These are phyloP conservation scores for Lordiphosa clarofinis DNA, from an alignment of 1,140 invertebrate genomes.

Conservation along the genomic window DNA sequence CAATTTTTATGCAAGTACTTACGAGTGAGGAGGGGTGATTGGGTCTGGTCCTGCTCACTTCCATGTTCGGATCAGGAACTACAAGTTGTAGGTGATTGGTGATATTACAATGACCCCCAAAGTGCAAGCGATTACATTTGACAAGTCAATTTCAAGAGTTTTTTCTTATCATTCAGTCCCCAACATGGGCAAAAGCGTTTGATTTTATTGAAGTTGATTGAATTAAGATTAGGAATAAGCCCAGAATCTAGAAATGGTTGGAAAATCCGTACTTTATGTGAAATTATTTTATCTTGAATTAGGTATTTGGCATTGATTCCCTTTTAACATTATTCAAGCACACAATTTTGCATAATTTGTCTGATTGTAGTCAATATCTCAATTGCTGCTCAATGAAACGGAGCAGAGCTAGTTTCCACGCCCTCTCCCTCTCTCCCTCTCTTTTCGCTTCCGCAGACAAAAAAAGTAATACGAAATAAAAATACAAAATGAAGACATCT, in stretches of 20 bases:
- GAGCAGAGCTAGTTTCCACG: not conserved
- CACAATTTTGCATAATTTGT: too few species aligned
- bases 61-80: constrained; percentile 5
- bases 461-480: too few species aligned
- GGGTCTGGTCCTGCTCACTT: constrained; percentile 4
- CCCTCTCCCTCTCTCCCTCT: too few species aligned
- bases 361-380: constrained; percentile 20
- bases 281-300: too few species aligned
- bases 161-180: constrained; percentile 30
- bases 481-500: not conserved
- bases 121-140: constrained; percentile 53
- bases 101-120: constrained; percentile 39
- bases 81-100: constrained; percentile 19
- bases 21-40: constrained; percentile 1
- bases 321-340: too few species aligned
- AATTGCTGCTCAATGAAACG: constrained; percentile 6
- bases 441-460: too few species aligned
- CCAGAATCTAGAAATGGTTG: too few species aligned
- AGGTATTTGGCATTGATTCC: too few species aligned
- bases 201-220: not conserved
- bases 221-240: too few species aligned
- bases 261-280: too few species aligned
- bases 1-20: not conserved
- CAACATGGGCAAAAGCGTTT: constrained; percentile 24
- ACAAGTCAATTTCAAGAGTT: constrained; percentile 45